Base-by-base conservation (phyloP, 2,113 vertebrate genomes). In the Ciconia boyciana region DNA sequence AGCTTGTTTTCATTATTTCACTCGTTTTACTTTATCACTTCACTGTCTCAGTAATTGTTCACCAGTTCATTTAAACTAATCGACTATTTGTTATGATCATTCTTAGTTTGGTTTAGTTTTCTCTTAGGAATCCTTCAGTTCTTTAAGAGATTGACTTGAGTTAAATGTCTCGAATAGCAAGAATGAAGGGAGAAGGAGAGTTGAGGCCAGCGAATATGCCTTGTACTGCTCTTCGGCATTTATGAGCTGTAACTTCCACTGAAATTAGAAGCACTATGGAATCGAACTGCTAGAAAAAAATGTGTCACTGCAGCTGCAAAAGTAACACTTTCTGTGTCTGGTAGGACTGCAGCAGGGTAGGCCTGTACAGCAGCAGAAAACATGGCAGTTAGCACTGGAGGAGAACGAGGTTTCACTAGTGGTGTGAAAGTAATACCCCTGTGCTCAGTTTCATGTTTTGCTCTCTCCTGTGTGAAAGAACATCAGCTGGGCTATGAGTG, bases 21-120 rank as follows among this genome's bases (percentile, higher is more conserved):
- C n/a, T 82, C 43, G 22, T 83, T 96, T 91, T 46, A 44, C 36
- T 90, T 74, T 75, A 82, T 93, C 46, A 62, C 65, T 92, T 95
- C 43, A 68, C 90, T 85, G 31, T 88, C 79, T 88, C 17, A 20
- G 39, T 88, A 96, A 76, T 64, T 85, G 57, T 90, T 82, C 65
- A 83, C 32, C 44, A 25, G 51, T 80, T 78, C 31, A n/a, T 87
- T 93, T 76, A 70, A 93, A 84, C 64, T 66, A 48, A 78, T 90
- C 22, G 58, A 2, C 24, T 72, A 16, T 83, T 86, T 77, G 58
- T 83, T 95, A 92, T 31, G 48, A 68, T 81, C 76, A 69, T 52
- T 91, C 62, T 81, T 74, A 58, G 43, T 62, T 54, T 36, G 64
- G 21, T 51, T 87, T 51, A 84, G 62, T 54, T 83, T 34, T 89